Percentiles rank a stretch among this genome's conserved stretches.
phyloP scores from a whole-genome alignment of 2,113 vertebrate genomes.

The Equus przewalskii region DNA sequence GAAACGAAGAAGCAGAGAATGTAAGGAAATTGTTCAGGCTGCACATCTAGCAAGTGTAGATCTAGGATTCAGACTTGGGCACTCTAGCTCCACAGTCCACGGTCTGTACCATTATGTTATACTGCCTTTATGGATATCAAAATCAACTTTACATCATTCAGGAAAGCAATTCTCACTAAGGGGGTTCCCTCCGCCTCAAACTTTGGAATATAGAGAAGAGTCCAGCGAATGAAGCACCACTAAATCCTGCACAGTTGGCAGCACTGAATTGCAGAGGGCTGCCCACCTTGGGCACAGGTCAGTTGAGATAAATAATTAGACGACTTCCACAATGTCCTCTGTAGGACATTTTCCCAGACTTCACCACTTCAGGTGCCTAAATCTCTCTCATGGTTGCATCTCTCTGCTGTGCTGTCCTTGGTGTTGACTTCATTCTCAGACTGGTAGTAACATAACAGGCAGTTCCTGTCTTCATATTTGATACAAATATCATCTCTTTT shows the following conservation, averaged over 20 bases:
- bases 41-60: not conserved
- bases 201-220: not conserved
- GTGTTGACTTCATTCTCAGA: not conserved
- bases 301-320: not conserved
- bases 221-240: not conserved
- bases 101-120: not conserved
- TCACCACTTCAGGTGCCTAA: accelerated
- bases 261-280: not conserved
- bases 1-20: not conserved
- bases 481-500: not conserved
- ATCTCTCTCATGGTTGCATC: not conserved
- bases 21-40: not conserved
- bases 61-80: not conserved
- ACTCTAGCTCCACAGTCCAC: not conserved
- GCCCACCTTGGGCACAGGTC: not conserved
- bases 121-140: not conserved
- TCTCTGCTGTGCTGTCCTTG: not conserved
- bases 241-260: not conserved
- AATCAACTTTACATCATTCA: not conserved
- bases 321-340: not conserved
- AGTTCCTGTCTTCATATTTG: not conserved
- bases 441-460: not conserved
- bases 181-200: not conserved
- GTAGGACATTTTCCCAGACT: not conserved
- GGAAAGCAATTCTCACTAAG: not conserved